These are phyloP conservation scores for Stenurella melanura DNA, from an alignment of 2,888 invertebrate genomes.

Conservation along the genomic window DNA sequence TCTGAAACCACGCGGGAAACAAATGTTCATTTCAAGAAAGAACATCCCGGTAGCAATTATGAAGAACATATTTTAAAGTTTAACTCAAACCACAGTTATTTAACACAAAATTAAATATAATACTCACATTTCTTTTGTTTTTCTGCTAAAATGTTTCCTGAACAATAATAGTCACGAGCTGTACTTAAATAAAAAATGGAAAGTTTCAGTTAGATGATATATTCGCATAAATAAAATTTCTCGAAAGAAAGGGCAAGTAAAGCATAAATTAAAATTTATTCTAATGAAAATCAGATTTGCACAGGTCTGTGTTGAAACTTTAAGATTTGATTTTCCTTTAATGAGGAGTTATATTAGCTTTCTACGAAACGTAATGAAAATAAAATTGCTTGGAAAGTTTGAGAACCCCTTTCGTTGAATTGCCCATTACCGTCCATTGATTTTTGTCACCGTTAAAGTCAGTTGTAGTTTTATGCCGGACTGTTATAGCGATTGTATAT, in stretches of 20 bases:
- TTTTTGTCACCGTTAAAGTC: background rate
- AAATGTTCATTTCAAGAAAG: background rate
- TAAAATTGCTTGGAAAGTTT: conserved; percentile 14
- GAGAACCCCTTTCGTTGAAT: background rate
- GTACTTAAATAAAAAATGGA: background rate
- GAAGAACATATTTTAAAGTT: background rate
- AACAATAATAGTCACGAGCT: background rate
- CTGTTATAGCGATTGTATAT: too few species aligned
- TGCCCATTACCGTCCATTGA: background rate
- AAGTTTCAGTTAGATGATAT: background rate
- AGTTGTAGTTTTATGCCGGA: background rate
- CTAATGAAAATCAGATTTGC: conserved; percentile 11
- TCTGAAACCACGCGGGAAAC: background rate
- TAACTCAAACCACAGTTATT: background rate
- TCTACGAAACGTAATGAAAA: background rate
- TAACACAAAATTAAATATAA: background rate
- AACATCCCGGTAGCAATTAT: background rate
- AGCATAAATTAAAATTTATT: conserved; percentile 20
- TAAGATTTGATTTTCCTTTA: conserved; percentile 19
- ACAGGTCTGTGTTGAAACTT: conserved; percentile 11
- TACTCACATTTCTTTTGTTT: background rate
- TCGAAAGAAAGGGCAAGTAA: background rate
- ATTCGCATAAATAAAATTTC: background rate
- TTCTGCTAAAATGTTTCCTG: background rate
- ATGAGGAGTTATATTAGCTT: conserved; percentile 26